A percentile compares a stretch with the other conserved stretches of the same genome.
These are phyloP conservation scores for Valencia hispanica DNA, from an alignment of 2,797 vertebrate genomes.

Conservation along the genomic window DNA sequence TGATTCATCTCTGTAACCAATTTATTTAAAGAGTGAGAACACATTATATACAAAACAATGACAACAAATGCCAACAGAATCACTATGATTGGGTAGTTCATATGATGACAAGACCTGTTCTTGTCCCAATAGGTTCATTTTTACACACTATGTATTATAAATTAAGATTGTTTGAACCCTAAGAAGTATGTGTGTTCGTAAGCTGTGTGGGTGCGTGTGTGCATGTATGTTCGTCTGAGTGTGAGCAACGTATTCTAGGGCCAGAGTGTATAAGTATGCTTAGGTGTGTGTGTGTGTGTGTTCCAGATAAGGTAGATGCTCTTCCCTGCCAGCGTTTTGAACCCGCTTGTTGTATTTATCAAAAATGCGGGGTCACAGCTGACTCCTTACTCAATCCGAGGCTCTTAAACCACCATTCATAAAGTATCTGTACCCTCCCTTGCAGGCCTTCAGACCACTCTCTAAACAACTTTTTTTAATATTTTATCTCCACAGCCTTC, in stretches of 20 bases:
- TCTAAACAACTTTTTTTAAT: neutral
- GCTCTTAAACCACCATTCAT: neutral
- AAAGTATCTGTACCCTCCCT: neutral
- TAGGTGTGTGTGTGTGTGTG: neutral
- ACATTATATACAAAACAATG: no score
- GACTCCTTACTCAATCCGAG: neutral
- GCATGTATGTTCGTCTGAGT: neutral
- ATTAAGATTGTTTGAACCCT: neutral
- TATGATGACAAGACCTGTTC: neutral
- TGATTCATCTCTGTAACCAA: no score
- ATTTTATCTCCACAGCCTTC: neutral
- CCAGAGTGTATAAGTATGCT: neutral
- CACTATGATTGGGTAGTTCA: neutral
- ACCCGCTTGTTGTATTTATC: neutral
- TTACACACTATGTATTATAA: neutral
- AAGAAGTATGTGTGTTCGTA: neutral
- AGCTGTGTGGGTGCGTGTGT: neutral
- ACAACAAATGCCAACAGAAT: neutral
- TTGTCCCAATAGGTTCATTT: neutral
- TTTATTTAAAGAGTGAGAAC: no score
- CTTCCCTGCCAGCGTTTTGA: neutral
- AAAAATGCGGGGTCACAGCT: neutral
- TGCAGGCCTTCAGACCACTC: neutral
- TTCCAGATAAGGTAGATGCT: neutral
- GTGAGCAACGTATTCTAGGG: neutral